A percentile compares a stretch with the other conserved stretches of the same genome.
These are phyloP conservation scores for Catajapyx aquilonaris DNA, from an alignment of 1,140 invertebrate genomes.

Conservation along the genomic window DNA sequence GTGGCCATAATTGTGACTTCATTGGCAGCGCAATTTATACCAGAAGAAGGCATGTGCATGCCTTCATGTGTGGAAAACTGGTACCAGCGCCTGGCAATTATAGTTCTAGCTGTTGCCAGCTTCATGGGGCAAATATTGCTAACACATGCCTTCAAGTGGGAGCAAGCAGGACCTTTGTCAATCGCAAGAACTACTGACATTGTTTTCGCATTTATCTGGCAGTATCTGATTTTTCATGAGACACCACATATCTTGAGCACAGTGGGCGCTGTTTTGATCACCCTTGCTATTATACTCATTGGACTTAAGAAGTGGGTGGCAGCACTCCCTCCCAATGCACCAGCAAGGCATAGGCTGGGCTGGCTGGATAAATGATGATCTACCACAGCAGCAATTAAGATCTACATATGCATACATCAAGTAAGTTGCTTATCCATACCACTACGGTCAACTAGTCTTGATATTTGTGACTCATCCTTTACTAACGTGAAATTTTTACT, in stretches of 20 bases:
- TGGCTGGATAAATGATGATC: constrained; percentile 38
- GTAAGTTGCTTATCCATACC: no score
- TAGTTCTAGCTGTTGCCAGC: constrained; percentile 63
- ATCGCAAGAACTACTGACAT: constrained; percentile 79
- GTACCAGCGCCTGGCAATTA: constrained; percentile 50
- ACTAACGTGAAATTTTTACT: no score
- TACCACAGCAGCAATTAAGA: no score
- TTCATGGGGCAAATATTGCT: constrained; percentile 72
- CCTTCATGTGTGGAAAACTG: constrained; percentile 65
- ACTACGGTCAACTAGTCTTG: no score
- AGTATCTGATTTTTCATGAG: constrained; percentile 63
- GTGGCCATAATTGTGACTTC: background rate
- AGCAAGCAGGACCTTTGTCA: constrained; percentile 73
- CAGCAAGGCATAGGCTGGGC: constrained; percentile 34
- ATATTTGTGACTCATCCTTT: no score
- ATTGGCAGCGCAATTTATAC: background rate
- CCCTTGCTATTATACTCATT: constrained; percentile 58
- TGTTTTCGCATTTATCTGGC: constrained; percentile 80
- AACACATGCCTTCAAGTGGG: constrained; percentile 65
- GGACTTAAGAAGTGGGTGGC: constrained; percentile 68
- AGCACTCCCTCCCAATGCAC: constrained; percentile 45
- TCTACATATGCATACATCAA: no score
- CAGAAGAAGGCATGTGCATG: constrained; percentile 52
- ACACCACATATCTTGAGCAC: constrained; percentile 60
- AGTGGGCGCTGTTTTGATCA: constrained; percentile 59